Percentiles rank a stretch among this genome's conserved stretches.
Conservation (phyloP, 1,140 invertebrate species). For the Drosophila pruinosa region DNA sequence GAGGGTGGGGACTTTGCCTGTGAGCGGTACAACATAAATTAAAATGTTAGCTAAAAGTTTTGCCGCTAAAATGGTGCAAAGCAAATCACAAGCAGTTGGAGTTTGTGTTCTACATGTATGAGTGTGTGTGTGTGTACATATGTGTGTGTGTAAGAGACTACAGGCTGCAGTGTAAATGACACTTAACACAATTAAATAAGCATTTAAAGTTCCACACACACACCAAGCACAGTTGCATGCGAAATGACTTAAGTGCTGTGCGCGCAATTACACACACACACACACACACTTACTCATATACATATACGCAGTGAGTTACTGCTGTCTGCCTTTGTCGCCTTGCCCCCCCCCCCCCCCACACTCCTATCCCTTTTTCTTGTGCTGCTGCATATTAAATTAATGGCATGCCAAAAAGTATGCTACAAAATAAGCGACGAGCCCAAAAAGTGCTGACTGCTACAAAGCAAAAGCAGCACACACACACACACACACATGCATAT, state of each 20-base stretch:
- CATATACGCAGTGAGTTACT: background rate
- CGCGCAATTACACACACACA: conserved; percentile 45
- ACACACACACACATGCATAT: conserved; percentile 16
- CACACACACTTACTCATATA: conserved; percentile 4
- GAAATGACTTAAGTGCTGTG: conserved; percentile 51
- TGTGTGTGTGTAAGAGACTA: background rate
- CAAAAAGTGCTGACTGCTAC: conserved; percentile 43
- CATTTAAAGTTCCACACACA: conserved; percentile 68
- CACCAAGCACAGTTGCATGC: background rate
- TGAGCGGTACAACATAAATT: conserved; percentile 65
- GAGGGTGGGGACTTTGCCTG: background rate
- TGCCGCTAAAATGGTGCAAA: conserved; percentile 64
- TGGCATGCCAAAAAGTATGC: conserved; percentile 68
- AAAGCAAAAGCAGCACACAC: conserved; percentile 15
- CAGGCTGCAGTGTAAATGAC: conserved; percentile 66
- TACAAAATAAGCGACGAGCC: conserved; percentile 35
- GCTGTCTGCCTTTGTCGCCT: no score
- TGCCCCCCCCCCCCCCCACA: no score
- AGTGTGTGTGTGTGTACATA: conserved; percentile 4
- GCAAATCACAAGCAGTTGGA: background rate
- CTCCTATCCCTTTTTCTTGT: background rate
- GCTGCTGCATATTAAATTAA: conserved; percentile 68
- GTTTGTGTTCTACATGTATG: background rate
- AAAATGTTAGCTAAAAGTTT: conserved; percentile 78
- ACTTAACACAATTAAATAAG: conserved; percentile 81